These are phyloP conservation scores for Enteromius trimaculatus DNA, from an alignment of 2,797 vertebrate species.

Conservation along the genomic window DNA sequence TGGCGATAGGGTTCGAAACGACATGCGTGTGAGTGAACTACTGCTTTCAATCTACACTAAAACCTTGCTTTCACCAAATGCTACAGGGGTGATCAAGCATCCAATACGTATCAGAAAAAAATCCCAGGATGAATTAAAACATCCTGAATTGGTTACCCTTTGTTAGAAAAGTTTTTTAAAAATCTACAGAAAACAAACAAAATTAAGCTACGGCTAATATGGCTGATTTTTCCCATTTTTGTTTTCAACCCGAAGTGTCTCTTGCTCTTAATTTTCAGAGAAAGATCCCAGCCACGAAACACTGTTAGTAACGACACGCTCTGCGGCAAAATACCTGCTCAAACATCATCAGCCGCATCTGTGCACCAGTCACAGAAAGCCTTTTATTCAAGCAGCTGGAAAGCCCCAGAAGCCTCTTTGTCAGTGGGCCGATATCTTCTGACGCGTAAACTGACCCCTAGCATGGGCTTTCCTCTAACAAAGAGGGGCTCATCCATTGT, in stretches of 20 bases:
- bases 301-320: background rate
- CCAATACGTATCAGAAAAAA: background rate
- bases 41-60: conserved; percentile 1
- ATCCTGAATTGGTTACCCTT: background rate
- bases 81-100: conserved; percentile 50
- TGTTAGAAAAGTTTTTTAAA: background rate
- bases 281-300: background rate
- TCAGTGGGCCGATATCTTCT: conserved; percentile 65
- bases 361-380: conserved; percentile 62
- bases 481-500: conserved; percentile 72
- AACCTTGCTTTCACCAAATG: conserved; percentile 52
- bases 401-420: conserved; percentile 68
- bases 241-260: background rate
- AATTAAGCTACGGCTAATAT: background rate
- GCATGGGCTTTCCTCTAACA: conserved; percentile 62
- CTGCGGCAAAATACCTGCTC: background rate
- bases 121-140: background rate
- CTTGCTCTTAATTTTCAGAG: background rate
- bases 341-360: conserved; percentile 20
- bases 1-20: background rate
- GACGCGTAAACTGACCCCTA: conserved; percentile 70
- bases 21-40: background rate
- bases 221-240: background rate
- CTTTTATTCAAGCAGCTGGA: conserved; percentile 65
- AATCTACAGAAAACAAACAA: background rate